Percentiles rank a stretch among this genome's conserved stretches.
Evolutionary conservation across 2,113 vertebrate genomes (phyloP).

Genomic region (Promerops cafer): DNA sequence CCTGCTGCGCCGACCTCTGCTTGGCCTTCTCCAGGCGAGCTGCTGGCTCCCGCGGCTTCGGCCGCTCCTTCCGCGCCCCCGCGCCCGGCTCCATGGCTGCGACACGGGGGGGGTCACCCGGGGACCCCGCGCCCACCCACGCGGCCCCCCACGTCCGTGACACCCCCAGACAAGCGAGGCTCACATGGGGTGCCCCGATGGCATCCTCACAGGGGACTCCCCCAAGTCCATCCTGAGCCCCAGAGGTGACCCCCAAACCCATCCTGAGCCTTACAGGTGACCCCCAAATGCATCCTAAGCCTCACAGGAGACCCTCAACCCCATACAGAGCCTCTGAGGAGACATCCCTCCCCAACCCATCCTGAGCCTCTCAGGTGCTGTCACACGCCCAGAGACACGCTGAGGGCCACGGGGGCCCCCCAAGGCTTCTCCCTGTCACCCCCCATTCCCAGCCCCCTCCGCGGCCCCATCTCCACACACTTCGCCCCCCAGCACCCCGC

Average conservation of each 20-base stretch:
- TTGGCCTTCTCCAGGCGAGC: slow-evolving; percentile 84
- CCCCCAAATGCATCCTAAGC: background rate
- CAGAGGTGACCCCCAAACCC: too few species aligned
- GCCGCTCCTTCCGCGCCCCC: slow-evolving; percentile 79
- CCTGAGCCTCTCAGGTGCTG: background rate
- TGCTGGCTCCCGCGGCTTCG: slow-evolving; percentile 81
- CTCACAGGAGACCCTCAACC: background rate
- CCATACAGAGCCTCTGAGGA: background rate
- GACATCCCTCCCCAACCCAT: background rate
- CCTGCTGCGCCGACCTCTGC: slow-evolving; percentile 89
- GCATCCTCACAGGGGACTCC: background rate
- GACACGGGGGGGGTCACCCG: background rate
- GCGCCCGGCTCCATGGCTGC: slow-evolving; percentile 79
- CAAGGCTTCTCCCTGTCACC: background rate
- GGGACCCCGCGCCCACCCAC: background rate
- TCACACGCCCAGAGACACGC: background rate
- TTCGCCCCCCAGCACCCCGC: background rate
- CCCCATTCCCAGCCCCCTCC: too few species aligned
- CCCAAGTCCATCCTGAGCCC: too few species aligned
- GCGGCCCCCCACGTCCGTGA: fast-evolving
- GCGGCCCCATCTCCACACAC: background rate
- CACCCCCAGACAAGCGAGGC: background rate
- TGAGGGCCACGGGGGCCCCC: background rate
- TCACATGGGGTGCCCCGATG: background rate
- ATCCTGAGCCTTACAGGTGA: background rate